Evolutionary conservation across 92 coral and sea anemone genomes (phyloP), one percentile per base, ranked within the genome.

Genomic region (Hydrozoanthus gracilis): DNA sequence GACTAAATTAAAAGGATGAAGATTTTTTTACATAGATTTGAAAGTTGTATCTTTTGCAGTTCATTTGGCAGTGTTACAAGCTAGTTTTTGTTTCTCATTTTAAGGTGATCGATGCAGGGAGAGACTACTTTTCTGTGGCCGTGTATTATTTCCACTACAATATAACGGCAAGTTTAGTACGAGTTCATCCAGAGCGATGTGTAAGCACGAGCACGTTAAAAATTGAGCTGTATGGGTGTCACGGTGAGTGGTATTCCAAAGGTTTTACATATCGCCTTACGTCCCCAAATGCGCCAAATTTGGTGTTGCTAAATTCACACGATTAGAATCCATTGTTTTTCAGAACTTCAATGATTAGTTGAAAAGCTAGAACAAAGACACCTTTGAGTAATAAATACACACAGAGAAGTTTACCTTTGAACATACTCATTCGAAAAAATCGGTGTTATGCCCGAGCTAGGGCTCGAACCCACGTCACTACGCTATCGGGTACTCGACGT

Each of bases 141-240:
- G 47, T 7, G 50, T 79, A 61, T n/a, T 39, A 17, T 45, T 79
- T 79, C n/a, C 71, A 50, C 44, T 79, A 79, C 72, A 79, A 79
- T 65, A 79, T 79, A 8, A 79, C 84, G 46, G 71, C 84, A 47
- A 79, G 73, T 27, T 79, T 79, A 17, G 4, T 79, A 46, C 70
- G 84, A 8, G 54, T 79, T 35, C 55, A 79, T 46, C 72, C 73
- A 17, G 20, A 48, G 47, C 51, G 64, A 9, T 8, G 7, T 7
- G 3, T 46, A 1, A 2, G 3, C 8, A 6, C 5, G 45, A 8
- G 15, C 64, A 14, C 84, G 0, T 3, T 62, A 6, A 79, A 46
- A 49, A 5, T 79, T 15, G 84, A 79, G 64, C 71, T 79, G 39
- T 79, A 79, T 48, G 84, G 84, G 7, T 79, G 84, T 35, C 72